A percentile compares a stretch with the other conserved stretches of the same genome.
phyloP scores from a whole-genome alignment of 2,797 vertebrate species.

The Gymnopithys bicolor region DNA sequence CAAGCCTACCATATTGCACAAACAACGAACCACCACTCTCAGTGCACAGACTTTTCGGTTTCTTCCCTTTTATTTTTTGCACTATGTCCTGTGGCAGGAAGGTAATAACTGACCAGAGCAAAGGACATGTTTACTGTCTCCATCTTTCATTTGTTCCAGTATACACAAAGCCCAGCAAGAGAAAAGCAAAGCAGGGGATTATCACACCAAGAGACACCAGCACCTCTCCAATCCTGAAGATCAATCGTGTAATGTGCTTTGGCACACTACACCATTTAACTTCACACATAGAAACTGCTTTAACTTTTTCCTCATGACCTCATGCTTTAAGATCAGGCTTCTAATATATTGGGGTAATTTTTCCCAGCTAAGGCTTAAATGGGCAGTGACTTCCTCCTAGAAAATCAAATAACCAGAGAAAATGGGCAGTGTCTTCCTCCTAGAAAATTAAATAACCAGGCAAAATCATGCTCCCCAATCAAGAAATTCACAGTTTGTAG shows the following conservation, averaged over 20 bases:
- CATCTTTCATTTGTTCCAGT: neutral
- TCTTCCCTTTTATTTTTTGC: accelerated
- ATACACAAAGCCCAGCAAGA: neutral
- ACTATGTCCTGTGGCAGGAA: neutral
- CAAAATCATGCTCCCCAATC: neutral
- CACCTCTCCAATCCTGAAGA: accelerated
- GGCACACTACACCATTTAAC: neutral
- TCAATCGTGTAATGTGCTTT: neutral
- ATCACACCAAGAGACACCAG: neutral
- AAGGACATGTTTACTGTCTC: constrained; percentile 12
- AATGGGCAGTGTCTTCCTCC: neutral
- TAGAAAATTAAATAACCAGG: neutral
- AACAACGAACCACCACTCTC: neutral
- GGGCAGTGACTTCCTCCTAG: neutral
- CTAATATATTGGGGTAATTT: neutral
- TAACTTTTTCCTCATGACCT: neutral
- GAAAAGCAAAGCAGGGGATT: neutral
- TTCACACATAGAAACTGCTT: neutral
- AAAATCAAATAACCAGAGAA: neutral
- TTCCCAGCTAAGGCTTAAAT: neutral
- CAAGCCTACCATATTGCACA: neutral
- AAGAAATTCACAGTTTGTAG: constrained; percentile 1
- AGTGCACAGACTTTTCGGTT: neutral
- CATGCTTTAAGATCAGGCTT: neutral
- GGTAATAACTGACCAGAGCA: constrained; percentile 9